These are phyloP conservation scores for Charadrius vociferus DNA, from an alignment of 2,113 vertebrate genomes.

Conservation along the genomic window DNA sequence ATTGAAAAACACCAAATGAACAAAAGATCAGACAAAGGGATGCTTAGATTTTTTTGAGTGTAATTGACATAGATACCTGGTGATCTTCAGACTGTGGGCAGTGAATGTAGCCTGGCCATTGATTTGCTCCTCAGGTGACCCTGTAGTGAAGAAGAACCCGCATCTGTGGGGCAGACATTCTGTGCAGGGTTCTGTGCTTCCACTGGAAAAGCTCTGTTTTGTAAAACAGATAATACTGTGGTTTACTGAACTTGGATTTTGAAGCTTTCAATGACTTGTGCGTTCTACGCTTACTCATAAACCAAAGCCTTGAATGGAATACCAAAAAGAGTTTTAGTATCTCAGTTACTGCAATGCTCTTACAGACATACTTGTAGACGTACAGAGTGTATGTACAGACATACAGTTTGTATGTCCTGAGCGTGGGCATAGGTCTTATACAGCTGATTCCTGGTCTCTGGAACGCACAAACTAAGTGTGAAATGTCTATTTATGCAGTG, in stretches of 20 bases:
- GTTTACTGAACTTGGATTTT: neutral
- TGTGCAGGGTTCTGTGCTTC: neutral
- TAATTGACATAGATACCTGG: neutral
- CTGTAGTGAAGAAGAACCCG: neutral
- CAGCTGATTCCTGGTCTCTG: neutral
- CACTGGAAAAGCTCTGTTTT: neutral
- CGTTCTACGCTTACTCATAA: neutral
- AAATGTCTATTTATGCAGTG: accelerated
- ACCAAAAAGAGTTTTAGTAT: neutral
- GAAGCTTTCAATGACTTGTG: neutral
- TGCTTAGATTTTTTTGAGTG: neutral
- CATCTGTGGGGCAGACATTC: neutral
- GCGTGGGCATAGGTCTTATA: neutral
- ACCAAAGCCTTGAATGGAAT: neutral
- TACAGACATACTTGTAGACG: no score
- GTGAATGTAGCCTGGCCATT: neutral
- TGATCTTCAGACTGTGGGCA: neutral
- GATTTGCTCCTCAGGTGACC: neutral
- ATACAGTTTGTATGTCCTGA: accelerated
- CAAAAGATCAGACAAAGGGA: neutral
- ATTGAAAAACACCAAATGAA: neutral
- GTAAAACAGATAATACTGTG: neutral
- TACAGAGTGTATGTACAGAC: no score
- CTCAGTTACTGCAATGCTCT: neutral
- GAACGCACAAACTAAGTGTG: accelerated